These are phyloP conservation scores for Umimayanthus kanabou DNA, from an alignment of 92 coral and sea anemone species.

Conservation along the genomic window DNA sequence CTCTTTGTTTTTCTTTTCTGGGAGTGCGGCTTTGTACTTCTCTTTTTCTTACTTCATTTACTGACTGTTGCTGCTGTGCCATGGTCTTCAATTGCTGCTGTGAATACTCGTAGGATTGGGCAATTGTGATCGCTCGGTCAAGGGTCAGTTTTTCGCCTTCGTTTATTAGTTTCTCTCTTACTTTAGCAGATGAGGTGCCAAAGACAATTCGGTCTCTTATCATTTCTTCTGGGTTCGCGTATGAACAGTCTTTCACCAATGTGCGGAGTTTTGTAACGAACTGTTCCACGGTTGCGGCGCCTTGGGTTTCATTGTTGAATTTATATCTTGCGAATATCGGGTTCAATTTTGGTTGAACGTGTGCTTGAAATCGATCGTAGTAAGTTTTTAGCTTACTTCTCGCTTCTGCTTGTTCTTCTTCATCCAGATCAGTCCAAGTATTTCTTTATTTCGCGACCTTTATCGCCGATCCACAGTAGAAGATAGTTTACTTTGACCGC, in stretches of 20 bases:
- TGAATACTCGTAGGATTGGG: neutral
- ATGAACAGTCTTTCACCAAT: constrained; percentile 39
- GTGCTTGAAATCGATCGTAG: neutral
- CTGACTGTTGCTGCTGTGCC: neutral
- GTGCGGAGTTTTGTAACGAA: constrained; percentile 38
- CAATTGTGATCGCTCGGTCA: neutral
- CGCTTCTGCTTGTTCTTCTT: constrained; percentile 10
- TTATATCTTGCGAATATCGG: neutral
- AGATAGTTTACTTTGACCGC: constrained; percentile 28
- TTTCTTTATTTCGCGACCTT: constrained; percentile 19
- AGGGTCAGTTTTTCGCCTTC: constrained; percentile 39
- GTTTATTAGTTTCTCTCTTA: neutral
- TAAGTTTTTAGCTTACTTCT: constrained; percentile 2
- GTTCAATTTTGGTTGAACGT: too few relatives aligned
- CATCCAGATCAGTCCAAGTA: constrained; percentile 3
- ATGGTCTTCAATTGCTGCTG: neutral
- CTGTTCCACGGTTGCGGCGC: constrained; percentile 20
- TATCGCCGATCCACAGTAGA: constrained; percentile 31
- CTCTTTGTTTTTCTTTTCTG: neutral
- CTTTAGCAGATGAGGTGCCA: neutral
- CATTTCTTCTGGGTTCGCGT: constrained; percentile 44
- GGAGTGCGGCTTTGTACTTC: constrained; percentile 3
- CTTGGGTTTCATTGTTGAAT: neutral
- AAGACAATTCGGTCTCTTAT: constrained; percentile 17
- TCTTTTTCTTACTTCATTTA: neutral